A percentile compares a stretch with the other conserved stretches of the same genome.
These are phyloP conservation scores for Eupithecia exiguata DNA, from an alignment of 2,888 invertebrate species.

Conservation along the genomic window DNA sequence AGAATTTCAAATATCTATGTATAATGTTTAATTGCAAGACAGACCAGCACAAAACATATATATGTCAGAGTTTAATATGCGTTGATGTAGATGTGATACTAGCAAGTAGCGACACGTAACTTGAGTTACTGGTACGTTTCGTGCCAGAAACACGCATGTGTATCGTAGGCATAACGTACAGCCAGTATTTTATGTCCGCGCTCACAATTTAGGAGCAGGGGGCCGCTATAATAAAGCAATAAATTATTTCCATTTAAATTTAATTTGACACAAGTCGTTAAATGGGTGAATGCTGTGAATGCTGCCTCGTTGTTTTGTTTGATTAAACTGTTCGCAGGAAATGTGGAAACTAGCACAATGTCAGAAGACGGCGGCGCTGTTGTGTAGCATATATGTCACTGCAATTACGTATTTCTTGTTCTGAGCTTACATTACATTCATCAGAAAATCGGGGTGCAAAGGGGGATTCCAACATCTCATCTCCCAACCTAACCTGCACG, in stretches of 20 bases:
- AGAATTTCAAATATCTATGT: not conserved
- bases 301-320: slow-evolving; percentile 67
- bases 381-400: slow-evolving; percentile 24
- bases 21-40: not conserved
- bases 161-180: slow-evolving; percentile 58
- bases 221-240: slow-evolving; percentile 79
- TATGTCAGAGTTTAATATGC: slow-evolving; percentile 19
- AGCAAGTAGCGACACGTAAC: slow-evolving; percentile 22
- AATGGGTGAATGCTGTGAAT: slow-evolving; percentile 61
- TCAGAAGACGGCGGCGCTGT: slow-evolving; percentile 23
- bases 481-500: no score
- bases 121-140: slow-evolving; percentile 33
- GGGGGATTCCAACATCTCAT: no score
- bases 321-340: slow-evolving; percentile 67
- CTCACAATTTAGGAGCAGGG: slow-evolving; percentile 73
- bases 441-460: not conserved
- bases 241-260: slow-evolving; percentile 82
- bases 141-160: slow-evolving; percentile 35
- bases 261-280: slow-evolving; percentile 80
- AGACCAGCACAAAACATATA: not conserved
- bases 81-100: slow-evolving; percentile 25
- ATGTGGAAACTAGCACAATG: slow-evolving; percentile 53
- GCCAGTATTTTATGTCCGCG: slow-evolving; percentile 78
- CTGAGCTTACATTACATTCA: slow-evolving; percentile 14
- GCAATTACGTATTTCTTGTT: slow-evolving; percentile 21